A percentile compares a stretch with the other conserved stretches of the same genome.
phyloP scores from a whole-genome alignment of 2,797 vertebrate genomes.

The Phoxinus dragarum region DNA sequence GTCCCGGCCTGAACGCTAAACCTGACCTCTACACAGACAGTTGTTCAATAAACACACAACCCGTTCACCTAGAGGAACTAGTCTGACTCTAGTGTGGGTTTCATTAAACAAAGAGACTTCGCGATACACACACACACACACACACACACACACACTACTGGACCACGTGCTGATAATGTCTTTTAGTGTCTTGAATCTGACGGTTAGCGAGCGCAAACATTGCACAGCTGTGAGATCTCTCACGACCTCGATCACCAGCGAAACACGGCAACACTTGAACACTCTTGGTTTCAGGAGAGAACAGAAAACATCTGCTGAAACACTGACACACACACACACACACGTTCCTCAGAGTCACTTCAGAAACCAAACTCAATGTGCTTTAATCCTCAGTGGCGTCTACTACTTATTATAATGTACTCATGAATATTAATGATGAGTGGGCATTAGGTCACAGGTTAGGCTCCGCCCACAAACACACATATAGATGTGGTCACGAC shows the following conservation, averaged over 20 bases:
- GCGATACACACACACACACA: no score
- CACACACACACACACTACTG: background rate
- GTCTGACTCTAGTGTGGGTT: slow-evolving; percentile 16
- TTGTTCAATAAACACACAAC: slow-evolving; percentile 1
- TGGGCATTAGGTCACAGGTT: no score
- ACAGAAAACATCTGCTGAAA: slow-evolving; percentile 67
- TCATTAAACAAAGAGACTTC: background rate
- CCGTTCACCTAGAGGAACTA: slow-evolving; percentile 14
- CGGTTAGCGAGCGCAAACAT: slow-evolving; percentile 67
- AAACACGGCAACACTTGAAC: background rate
- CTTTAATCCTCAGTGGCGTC: no score
- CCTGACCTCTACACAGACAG: background rate
- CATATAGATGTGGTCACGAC: no score
- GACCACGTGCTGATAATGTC: slow-evolving; percentile 33
- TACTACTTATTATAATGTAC: no score
- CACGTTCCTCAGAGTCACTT: background rate
- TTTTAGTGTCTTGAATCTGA: slow-evolving; percentile 56
- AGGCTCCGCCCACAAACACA: no score
- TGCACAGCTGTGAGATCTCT: slow-evolving; percentile 75
- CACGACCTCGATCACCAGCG: slow-evolving; percentile 58
- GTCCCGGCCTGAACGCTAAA: background rate
- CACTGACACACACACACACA: background rate
- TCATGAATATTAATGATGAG: no score
- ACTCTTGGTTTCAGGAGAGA: slow-evolving; percentile 68
- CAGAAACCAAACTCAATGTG: no score